phyloP scores from a whole-genome alignment of 2,888 invertebrate genomes.

The Lycia hirtaria region DNA sequence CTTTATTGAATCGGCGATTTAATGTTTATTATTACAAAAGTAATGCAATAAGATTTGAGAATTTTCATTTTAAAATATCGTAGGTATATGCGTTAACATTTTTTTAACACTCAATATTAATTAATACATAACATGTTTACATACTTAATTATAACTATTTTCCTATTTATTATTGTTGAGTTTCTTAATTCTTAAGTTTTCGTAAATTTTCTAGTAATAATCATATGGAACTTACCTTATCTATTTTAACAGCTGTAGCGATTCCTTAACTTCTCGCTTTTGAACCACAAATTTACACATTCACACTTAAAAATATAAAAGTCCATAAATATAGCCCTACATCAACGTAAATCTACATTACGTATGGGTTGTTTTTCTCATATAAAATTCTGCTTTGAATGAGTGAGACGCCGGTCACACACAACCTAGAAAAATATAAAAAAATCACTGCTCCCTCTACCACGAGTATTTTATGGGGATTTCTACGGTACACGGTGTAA shows the following conservation, averaged over 20 bases:
- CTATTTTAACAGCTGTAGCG: slow-evolving; percentile 17
- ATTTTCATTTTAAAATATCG: background rate
- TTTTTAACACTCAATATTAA: background rate
- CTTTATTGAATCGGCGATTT: slow-evolving; percentile 32
- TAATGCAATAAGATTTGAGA: background rate
- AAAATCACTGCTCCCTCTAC: slow-evolving; percentile 52
- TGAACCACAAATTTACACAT: slow-evolving; percentile 42
- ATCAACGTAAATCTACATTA: slow-evolving; percentile 28
- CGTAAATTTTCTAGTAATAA: background rate
- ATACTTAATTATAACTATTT: too few relatives aligned
- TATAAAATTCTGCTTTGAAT: slow-evolving; percentile 56
- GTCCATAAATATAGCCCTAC: slow-evolving; percentile 13
- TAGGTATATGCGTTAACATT: too few relatives aligned
- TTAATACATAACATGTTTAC: background rate
- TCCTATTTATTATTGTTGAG: too few relatives aligned
- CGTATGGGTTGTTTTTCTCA: slow-evolving; percentile 42
- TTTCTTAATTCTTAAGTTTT: background rate
- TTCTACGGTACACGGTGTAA: slow-evolving; percentile 65
- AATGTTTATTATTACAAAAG: slow-evolving; percentile 24
- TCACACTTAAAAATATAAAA: slow-evolving; percentile 35
- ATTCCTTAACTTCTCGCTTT: slow-evolving; percentile 11
- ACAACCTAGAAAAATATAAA: slow-evolving; percentile 50
- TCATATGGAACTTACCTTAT: slow-evolving; percentile 30
- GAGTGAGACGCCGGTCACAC: slow-evolving; percentile 59
- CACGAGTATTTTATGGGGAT: slow-evolving; percentile 57